These are phyloP conservation scores for Lasioglossum figueresi DNA, from an alignment of 2,888 invertebrate genomes.

Conservation along the genomic window DNA sequence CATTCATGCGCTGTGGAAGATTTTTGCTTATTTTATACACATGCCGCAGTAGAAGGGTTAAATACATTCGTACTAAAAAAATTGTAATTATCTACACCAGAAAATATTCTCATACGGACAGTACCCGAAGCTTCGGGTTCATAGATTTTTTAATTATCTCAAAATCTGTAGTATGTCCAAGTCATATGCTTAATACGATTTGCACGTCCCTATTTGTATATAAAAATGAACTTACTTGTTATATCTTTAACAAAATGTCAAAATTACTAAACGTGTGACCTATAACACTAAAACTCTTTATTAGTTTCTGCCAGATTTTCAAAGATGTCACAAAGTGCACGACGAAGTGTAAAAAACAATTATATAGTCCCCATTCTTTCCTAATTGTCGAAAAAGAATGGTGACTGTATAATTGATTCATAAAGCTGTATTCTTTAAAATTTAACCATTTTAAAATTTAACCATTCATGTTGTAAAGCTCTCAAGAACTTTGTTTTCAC, in stretches of 20 bases:
- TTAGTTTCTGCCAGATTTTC: too few relatives aligned
- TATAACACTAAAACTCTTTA: not conserved
- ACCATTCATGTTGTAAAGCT: not conserved
- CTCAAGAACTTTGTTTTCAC: too few relatives aligned
- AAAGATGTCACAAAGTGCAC: too few relatives aligned
- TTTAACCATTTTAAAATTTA: too few relatives aligned
- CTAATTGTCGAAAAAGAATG: too few relatives aligned
- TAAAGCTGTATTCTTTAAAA: too few relatives aligned
- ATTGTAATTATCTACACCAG: conserved; percentile 25
- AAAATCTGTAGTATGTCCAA: not conserved
- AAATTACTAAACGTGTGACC: not conserved
- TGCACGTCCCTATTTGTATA: not conserved
- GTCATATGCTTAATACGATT: not conserved
- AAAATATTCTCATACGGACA: conserved; percentile 45
- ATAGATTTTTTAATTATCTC: not conserved
- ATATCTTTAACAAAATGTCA: not conserved
- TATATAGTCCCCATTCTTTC: too few relatives aligned
- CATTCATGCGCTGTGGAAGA: not conserved
- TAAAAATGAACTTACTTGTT: not conserved
- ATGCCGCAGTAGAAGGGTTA: not conserved
- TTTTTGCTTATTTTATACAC: not conserved
- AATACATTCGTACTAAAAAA: not conserved
- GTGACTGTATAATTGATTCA: too few relatives aligned
- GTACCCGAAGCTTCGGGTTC: conserved; percentile 59
- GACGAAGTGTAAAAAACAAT: too few relatives aligned